Base-by-base conservation (phyloP, 2,888 invertebrate genomes). In the Caradrina clavipalpis region DNA sequence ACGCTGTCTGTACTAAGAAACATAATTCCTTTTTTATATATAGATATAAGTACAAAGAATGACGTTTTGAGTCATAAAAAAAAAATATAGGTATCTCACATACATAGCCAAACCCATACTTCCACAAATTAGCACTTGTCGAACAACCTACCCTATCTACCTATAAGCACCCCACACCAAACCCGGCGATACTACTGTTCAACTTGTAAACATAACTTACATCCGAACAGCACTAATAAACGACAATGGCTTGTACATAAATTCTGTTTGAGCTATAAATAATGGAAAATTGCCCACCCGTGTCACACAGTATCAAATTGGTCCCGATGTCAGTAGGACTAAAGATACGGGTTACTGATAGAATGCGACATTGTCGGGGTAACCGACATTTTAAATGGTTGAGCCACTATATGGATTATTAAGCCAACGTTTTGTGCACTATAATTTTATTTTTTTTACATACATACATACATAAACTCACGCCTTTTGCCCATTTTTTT, bases 261-360 rank as follows among this genome's bases (percentile, higher is more conserved):
- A 94, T 93, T 90, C 88, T 87, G 26, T 83, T 66, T 73, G 81
- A 83, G 82, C 90, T 71, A 93, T 94, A 94, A 94, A 94, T 94
- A 93, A 93, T 90, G 92, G 91, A 87, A 91, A 93, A 94, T 93
- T 91, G 93, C 92, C 91, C 90, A 92, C 93, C 93, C 93, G 80
- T 92, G 94, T 93, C 93, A 90, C 86, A 82, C 77, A 85, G 89
- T 93, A 91, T 93, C 92, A 92, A 92, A 92, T 92, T 91, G 91
- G 87, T 87, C 83, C 84, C 88, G 85, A 71, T 76, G 71, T 71
- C 80, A 65, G 68, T 26, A 78, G 60, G 69, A 45, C 65, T 64
- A 55, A 65, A 65, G 74, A 58, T 66, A 45, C 17, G 45, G 45
- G 5, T 35, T 45, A 62, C 62, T 62, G 53, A 79, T 69, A 47